Evolutionary conservation across 2,888 invertebrate species (phyloP).

Genomic region (Ochropleura leucogaster): DNA sequence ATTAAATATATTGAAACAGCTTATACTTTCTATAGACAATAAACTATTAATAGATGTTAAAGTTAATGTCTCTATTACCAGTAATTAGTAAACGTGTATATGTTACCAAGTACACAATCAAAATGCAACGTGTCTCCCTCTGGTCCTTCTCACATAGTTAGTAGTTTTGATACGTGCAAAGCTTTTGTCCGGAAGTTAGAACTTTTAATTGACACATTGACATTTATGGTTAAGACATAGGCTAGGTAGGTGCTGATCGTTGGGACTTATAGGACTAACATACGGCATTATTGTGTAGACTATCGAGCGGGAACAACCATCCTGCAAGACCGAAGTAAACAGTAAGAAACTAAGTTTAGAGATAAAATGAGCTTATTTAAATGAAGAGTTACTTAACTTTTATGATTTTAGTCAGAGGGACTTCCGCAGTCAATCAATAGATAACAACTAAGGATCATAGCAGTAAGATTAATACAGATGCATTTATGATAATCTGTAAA

Average conservation of each 20-base stretch:
- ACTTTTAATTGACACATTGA: constrained; percentile 42
- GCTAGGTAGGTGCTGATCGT: background rate
- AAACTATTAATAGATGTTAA: constrained; percentile 2
- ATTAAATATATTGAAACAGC: background rate
- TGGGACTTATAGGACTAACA: background rate
- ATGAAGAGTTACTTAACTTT: background rate
- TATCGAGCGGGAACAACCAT: no score
- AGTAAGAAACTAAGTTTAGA: no score
- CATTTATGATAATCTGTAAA: no score
- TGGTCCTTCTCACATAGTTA: constrained; percentile 19
- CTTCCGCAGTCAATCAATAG: background rate
- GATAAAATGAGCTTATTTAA: no score
- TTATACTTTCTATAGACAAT: background rate
- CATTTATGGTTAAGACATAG: background rate
- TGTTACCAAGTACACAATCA: constrained; percentile 26
- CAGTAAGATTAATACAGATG: no score
- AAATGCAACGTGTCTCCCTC: constrained; percentile 15
- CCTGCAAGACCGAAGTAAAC: background rate
- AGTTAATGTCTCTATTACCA: constrained; percentile 21
- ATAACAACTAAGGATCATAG: background rate
- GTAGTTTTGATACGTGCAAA: constrained; percentile 17
- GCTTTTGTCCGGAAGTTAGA: constrained; percentile 30
- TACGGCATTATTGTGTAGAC: no score
- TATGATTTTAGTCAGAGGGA: background rate
- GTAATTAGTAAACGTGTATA: constrained; percentile 35